Conservation (phyloP, 2,888 invertebrate genomes). For the Chaitophorus viminalis region DNA sequence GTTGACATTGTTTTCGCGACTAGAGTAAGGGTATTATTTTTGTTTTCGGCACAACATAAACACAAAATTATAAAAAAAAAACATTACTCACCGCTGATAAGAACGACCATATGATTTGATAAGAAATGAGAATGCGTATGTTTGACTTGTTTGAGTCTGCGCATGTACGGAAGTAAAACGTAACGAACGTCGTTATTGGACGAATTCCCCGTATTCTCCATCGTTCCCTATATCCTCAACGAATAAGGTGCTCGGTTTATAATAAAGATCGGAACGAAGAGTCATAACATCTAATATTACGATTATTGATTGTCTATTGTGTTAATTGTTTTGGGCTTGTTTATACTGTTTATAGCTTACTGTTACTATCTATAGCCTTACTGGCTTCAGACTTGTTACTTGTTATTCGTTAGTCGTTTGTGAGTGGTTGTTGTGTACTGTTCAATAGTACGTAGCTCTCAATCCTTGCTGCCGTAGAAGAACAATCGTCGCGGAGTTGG, state of each 20-base stretch:
- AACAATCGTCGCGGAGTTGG: neutral
- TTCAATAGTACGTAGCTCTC: too few relatives aligned
- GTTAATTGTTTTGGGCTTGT: too few relatives aligned
- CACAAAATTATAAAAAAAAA: neutral
- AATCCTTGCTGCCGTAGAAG: neutral
- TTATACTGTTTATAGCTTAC: too few relatives aligned
- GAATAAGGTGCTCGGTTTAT: neutral
- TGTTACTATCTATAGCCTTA: too few relatives aligned
- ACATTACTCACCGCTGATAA: slow-evolving; percentile 11
- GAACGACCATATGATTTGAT: slow-evolving; percentile 18
- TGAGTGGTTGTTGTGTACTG: too few relatives aligned
- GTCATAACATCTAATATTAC: neutral
- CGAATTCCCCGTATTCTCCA: neutral
- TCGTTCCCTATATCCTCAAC: neutral
- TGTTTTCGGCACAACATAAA: neutral
- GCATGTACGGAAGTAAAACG: neutral
- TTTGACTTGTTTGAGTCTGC: too few relatives aligned
- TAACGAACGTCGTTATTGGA: neutral
- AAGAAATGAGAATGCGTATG: neutral
- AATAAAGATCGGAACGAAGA: too few relatives aligned
- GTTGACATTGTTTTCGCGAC: slow-evolving; percentile 34
- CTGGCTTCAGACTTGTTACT: too few relatives aligned
- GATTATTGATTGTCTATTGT: neutral
- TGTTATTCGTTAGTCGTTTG: too few relatives aligned
- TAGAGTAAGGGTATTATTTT: slow-evolving; percentile 1